Base-by-base conservation (phyloP, 1,140 invertebrate species). In the Aporrectodea caliginosa region DNA sequence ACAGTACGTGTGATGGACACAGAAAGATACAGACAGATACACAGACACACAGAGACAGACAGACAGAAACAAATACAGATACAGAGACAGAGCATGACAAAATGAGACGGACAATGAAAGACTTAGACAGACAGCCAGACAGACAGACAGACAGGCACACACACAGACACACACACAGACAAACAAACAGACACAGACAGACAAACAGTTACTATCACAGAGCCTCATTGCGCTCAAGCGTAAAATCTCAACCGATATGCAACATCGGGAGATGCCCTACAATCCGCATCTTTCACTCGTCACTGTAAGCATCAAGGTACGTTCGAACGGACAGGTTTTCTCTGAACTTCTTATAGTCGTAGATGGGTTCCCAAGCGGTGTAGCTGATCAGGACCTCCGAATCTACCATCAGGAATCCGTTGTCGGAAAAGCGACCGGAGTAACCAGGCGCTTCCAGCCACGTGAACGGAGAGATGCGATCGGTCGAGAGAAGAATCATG, bases 391-490 rank as follows among this genome's bases (percentile, higher is more conserved):
- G 82, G 58, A 79, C 80, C 0, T 14, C 81, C 16, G 82, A 35
- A 1, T 80, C 75, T 16, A 85, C 73, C 84, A 90, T 84, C 1
- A 89, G 82, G 82, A 93, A 93, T 2, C 92, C 92, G 88, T 93
- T 93, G 82, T 92, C 90, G 2, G 91, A 91, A 85, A 93, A 93
- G 75, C 84, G 85, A 1, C 91, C 92, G 58, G 77, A 75, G n/a
- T 87, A 81, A 30, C 86, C 84, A 16, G 82, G 82, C 0, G 88
- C 82, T 79, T 92, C 91, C 6, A 93, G 79, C 91, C 91, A 92
- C 0, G 92, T 91, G 84, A 93, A 93, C n/a, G 91, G 87, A 43
- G 91, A 58, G 6, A 58, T 58, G 43, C 43, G 43, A 22, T 58
- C 43, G 43, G 43, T 58, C 6, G 43, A 12, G 6, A 58, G 22